phyloP scores from a whole-genome alignment of 2,888 invertebrate species.

The Caenorhabditis virilis region DNA sequence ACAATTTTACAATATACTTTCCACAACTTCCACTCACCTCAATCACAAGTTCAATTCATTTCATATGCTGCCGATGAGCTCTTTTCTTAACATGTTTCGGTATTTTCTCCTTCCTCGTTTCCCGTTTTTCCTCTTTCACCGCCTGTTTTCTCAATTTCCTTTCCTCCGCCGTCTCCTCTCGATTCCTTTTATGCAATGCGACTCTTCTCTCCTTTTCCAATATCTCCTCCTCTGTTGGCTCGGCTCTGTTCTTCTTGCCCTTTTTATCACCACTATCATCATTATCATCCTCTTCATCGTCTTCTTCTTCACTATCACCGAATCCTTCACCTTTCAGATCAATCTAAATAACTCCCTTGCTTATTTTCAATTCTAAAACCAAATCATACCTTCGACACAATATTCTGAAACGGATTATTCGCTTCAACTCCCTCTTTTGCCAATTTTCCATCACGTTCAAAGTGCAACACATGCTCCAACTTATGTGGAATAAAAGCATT shows the following conservation, averaged over 20 bases:
- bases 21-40: too few relatives aligned
- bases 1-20: too few relatives aligned
- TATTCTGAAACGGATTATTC: constrained; percentile 81
- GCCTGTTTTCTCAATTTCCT: constrained; percentile 78
- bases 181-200: constrained; percentile 37
- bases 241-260: constrained; percentile 32
- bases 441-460: constrained; percentile 79
- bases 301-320: constrained; percentile 14
- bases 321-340: constrained; percentile 79
- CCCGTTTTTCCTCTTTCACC: constrained; percentile 85
- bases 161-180: constrained; percentile 50
- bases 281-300: constrained; percentile 21
- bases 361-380: not conserved
- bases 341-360: constrained; percentile 74
- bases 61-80: constrained; percentile 74
- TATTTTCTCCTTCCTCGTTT: constrained; percentile 84
- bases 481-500: constrained; percentile 86
- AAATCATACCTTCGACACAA: constrained; percentile 75
- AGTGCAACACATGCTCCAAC: constrained; percentile 80
- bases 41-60: constrained; percentile 28
- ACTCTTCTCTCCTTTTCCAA: constrained; percentile 38
- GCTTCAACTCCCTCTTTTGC: constrained; percentile 76
- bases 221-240: constrained; percentile 32
- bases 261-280: constrained; percentile 24
- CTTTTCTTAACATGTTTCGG: constrained; percentile 92